phyloP scores from a whole-genome alignment of 2,113 vertebrate genomes.

The Abramis brama region DNA sequence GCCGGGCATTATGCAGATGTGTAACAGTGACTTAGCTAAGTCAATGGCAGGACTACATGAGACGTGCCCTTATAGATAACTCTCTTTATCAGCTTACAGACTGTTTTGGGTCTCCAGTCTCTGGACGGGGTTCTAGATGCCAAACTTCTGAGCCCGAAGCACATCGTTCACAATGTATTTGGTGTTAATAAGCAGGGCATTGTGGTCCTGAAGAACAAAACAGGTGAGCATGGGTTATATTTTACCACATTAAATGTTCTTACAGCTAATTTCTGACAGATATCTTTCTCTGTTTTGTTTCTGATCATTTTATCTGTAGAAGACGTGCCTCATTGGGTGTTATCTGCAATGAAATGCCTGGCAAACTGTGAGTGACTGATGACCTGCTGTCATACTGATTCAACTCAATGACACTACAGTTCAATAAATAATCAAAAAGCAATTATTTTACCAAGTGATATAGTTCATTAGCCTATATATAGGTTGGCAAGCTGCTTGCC shows the following conservation, averaged over 20 bases:
- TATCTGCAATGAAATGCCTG: conserved; percentile 89
- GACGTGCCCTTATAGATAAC: neutral
- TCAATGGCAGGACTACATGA: too few relatives aligned
- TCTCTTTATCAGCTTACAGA: conserved; percentile 78
- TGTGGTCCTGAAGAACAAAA: conserved; percentile 82
- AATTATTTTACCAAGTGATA: neutral
- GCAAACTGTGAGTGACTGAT: conserved; percentile 83
- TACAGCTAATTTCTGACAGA: neutral
- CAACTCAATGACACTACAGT: neutral
- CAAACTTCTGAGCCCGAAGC: conserved; percentile 78
- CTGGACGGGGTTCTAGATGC: conserved; percentile 81
- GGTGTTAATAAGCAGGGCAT: conserved; percentile 83
- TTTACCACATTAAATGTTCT: neutral
- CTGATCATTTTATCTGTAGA: conserved; percentile 64
- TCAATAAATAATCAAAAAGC: neutral
- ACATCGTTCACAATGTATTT: conserved; percentile 83
- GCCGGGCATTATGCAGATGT: too few relatives aligned
- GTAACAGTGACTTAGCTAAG: too few relatives aligned
- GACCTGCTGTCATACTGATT: neutral
- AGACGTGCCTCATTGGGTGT: conserved; percentile 87
- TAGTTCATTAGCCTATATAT: neutral
- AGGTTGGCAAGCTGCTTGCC: neutral
- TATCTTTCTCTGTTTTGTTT: neutral
- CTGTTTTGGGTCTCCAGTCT: conserved; percentile 80
- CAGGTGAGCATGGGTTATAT: conserved; percentile 72